Evolutionary conservation across 2,113 vertebrate genomes (phyloP), one percentile per base, ranked within the genome.

Genomic region (Clarias magur): DNA sequence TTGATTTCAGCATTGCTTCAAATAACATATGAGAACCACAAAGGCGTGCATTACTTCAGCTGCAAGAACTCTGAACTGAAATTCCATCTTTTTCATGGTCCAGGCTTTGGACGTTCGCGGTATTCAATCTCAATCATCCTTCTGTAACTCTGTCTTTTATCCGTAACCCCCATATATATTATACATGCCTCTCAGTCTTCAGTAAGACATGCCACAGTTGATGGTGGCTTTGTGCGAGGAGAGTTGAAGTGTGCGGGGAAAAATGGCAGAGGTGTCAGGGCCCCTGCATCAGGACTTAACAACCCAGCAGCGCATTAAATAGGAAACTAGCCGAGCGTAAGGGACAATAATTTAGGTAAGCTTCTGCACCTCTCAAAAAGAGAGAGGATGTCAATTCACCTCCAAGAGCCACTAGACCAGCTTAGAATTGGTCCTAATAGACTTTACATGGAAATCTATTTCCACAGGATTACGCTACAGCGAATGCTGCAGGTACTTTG

Each of bases 251-350:
- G 30, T 70, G 23, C n/a, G 30, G 72, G 57, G 67, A 80, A 65
- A 34, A 72, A 13, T 53, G 63, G 48, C 27, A 57, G n/a, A 56
- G 59, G 76, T 80, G 63, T 67, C 76, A 76, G 80, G 84, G 16
- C 75, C n/a, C 21, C 48, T 86, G 84, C 72, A 79, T 75, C 60
- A 63, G 84, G 73, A 60, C 73, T 79, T 85, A 85, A 76, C 72
- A 79, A 85, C 5, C 42, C 63, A 62, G 73, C 85, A 86, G 85
- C n/a, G 76, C 76, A 80, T 86, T 86, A 80, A 86, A 80, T 86
- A 68, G 63, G 53, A 80, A 86, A 57, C 62, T 80, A 80, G 76
- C 63, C 38, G 10, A 79, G 76, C 53, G 53, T 53, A 70, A 86
- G 85, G 76, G 62, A 56, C 75, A 80, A 80, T 86, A 62, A 25